These are phyloP conservation scores for Delichon dasypus DNA, from an alignment of 2,797 vertebrate genomes.

Conservation along the genomic window DNA sequence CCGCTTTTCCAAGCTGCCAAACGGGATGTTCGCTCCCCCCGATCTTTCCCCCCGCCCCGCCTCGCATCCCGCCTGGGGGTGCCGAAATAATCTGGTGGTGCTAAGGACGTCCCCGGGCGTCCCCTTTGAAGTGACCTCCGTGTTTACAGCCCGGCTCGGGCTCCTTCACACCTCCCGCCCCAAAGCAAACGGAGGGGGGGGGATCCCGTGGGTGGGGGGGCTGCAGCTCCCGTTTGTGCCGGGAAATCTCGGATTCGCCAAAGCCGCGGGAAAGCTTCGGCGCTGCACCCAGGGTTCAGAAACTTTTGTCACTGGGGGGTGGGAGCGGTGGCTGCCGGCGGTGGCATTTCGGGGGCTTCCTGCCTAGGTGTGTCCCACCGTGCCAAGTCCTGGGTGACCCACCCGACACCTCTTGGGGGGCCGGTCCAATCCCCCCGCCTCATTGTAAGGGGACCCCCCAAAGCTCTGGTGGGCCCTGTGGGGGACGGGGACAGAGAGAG, in stretches of 20 bases:
- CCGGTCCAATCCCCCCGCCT: background rate
- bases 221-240: background rate
- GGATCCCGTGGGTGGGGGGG: background rate
- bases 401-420: no score
- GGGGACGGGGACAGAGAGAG: background rate
- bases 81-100: background rate
- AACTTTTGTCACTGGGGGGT: background rate
- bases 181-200: background rate
- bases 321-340: background rate
- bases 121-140: slow-evolving; percentile 35
- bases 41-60: accelerated
- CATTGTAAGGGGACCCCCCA: no score
- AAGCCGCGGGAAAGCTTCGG: background rate
- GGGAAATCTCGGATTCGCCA: background rate
- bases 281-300: background rate
- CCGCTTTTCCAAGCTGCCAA: background rate
- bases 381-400: background rate
- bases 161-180: background rate
- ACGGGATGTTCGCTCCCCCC: background rate
- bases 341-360: background rate
- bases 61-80: background rate
- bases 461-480: background rate
- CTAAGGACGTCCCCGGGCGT: background rate
- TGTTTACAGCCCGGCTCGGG: background rate
- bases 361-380: accelerated